Evolutionary conservation across 1,140 invertebrate genomes (phyloP).

Genomic region (Caenorhabditis remanei): DNA sequence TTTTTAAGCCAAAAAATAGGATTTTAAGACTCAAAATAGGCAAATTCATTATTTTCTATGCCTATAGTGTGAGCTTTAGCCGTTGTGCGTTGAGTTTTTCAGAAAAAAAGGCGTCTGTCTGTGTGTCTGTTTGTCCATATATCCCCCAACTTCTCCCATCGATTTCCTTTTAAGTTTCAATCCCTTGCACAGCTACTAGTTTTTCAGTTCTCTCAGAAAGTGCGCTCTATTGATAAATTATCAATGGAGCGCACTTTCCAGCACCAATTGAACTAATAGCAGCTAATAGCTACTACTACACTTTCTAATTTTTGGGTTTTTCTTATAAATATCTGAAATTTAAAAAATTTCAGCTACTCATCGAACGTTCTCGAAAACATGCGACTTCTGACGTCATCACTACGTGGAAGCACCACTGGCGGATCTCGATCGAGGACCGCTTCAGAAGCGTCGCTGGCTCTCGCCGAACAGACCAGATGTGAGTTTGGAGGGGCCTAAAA

Average conservation of each 20-base stretch:
- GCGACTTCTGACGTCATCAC: slow-evolving; percentile 41
- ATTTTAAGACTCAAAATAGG: too few species aligned
- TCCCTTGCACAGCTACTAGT: neutral
- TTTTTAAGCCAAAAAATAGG: too few species aligned
- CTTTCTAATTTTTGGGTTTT: neutral
- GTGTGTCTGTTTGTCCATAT: slow-evolving; percentile 1
- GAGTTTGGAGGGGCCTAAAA: neutral
- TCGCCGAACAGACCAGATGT: slow-evolving; percentile 59
- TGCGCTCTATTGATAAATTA: neutral
- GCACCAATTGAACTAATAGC: neutral
- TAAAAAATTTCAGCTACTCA: slow-evolving; percentile 48
- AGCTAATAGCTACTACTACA: neutral
- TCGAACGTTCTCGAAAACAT: slow-evolving; percentile 59
- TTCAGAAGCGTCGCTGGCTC: slow-evolving; percentile 49
- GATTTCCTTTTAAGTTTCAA: neutral
- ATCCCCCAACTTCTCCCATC: neutral
- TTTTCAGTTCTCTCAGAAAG: neutral
- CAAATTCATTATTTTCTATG: too few species aligned
- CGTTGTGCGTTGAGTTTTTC: neutral
- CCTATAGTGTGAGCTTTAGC: neutral
- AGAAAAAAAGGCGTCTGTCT: neutral
- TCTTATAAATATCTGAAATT: neutral
- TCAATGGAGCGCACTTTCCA: neutral
- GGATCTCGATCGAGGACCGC: neutral
- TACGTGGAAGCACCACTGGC: slow-evolving; percentile 18